Conservation (phyloP, 2,797 vertebrate species). For the Pangasius larnaudii region DNA sequence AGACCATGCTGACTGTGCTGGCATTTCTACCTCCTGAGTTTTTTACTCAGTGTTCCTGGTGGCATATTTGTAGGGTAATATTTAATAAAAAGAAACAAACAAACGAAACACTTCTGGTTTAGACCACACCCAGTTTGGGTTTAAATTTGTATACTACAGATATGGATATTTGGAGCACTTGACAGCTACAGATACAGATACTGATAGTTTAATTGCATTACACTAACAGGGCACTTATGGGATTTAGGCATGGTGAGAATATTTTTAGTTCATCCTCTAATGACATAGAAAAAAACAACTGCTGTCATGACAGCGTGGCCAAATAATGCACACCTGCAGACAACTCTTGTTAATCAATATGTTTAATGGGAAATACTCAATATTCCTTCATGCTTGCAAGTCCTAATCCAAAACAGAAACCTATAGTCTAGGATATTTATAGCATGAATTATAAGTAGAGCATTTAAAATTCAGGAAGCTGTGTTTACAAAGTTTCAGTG, state of each 20-base stretch:
- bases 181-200: not conserved
- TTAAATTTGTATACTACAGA: not conserved
- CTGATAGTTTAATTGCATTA: not conserved
- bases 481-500: not conserved
- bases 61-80: not conserved
- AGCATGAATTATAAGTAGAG: not conserved
- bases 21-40: not conserved
- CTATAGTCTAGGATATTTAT: not conserved
- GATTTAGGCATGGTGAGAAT: not conserved
- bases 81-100: not conserved
- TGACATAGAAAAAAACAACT: not conserved
- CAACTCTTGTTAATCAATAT: not conserved
- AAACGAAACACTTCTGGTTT: not conserved
- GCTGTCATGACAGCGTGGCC: not conserved
- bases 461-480: conserved; percentile 5
- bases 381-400: not conserved
- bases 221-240: not conserved
- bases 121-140: not conserved
- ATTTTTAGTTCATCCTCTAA: not conserved
- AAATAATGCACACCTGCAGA: not conserved
- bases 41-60: not conserved
- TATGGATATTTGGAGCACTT: not conserved
- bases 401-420: not conserved
- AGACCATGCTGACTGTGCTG: not conserved
- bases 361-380: not conserved